Evolutionary conservation across 2,797 vertebrate genomes (phyloP).

Genomic region (Nasua narica): DNA sequence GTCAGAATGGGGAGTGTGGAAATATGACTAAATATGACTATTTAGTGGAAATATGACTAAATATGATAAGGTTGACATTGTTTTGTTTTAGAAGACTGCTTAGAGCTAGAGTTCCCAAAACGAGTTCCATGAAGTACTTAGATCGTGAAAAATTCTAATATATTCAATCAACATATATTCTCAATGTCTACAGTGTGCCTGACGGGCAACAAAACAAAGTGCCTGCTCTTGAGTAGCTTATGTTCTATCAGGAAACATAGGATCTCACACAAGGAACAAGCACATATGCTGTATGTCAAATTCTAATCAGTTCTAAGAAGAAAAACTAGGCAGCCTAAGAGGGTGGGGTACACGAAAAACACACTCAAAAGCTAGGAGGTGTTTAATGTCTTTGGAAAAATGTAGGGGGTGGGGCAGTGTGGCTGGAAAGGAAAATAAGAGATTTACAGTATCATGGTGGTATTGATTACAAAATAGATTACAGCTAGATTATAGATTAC

Average conservation of each 20-base stretch:
- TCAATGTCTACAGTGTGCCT: accelerated
- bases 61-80: not conserved
- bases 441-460: not conserved
- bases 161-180: not conserved
- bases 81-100: not conserved
- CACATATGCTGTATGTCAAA: not conserved
- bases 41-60: not conserved
- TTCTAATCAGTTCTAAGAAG: not conserved
- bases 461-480: not conserved
- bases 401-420: not conserved
- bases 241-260: not conserved
- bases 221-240: not conserved
- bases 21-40: not conserved
- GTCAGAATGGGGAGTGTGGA: not conserved
- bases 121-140: not conserved
- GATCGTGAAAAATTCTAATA: not conserved
- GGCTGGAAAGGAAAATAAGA: not conserved
- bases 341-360: not conserved
- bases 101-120: not conserved
- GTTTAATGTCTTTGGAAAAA: not conserved
- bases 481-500: not conserved
- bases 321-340: not conserved
- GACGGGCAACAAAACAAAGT: not conserved
- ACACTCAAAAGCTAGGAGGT: not conserved
- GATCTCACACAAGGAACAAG: not conserved